These are phyloP conservation scores for Drosophila trichaetosa DNA, from an alignment of 2,888 invertebrate species.

Conservation along the genomic window DNA sequence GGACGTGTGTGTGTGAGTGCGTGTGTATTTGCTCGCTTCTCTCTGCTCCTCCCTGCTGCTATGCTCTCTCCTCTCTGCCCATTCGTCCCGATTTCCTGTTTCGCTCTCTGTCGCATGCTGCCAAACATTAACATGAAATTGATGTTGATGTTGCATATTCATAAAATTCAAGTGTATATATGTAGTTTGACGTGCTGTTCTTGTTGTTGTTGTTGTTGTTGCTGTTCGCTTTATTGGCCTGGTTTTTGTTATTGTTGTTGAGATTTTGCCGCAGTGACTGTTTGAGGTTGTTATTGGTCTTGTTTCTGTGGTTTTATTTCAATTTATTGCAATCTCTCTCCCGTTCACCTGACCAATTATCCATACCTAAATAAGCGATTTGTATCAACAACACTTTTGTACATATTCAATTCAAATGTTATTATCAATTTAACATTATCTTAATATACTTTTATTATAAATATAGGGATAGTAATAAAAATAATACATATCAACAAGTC, in stretches of 20 bases:
- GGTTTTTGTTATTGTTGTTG: conserved; percentile 34
- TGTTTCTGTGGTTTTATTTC: conserved; percentile 22
- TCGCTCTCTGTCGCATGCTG: conserved; percentile 34
- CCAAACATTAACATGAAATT: conserved; percentile 61
- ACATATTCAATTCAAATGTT: background rate
- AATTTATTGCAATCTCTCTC: conserved; percentile 6
- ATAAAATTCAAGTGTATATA: conserved; percentile 61
- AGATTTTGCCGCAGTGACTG: conserved; percentile 46
- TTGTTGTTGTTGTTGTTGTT: conserved; percentile 8
- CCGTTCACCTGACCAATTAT: background rate
- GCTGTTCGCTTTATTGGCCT: conserved; percentile 22
- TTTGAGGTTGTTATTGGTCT: conserved; percentile 14
- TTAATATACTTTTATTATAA: background rate
- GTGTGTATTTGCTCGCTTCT: background rate
- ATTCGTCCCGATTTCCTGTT: conserved; percentile 5
- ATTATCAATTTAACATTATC: background rate
- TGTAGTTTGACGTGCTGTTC: conserved; percentile 27
- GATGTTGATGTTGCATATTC: conserved; percentile 73
- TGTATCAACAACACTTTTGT: background rate
- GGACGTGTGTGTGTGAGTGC: conserved; percentile 16
- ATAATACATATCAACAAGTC: background rate
- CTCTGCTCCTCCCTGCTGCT: background rate
- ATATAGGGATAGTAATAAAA: background rate
- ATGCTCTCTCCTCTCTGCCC: background rate
- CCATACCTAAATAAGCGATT: background rate